A percentile compares a stretch with the other conserved stretches of the same genome.
phyloP scores from a whole-genome alignment of 1,140 invertebrate species.

The Aphidius ervi region DNA sequence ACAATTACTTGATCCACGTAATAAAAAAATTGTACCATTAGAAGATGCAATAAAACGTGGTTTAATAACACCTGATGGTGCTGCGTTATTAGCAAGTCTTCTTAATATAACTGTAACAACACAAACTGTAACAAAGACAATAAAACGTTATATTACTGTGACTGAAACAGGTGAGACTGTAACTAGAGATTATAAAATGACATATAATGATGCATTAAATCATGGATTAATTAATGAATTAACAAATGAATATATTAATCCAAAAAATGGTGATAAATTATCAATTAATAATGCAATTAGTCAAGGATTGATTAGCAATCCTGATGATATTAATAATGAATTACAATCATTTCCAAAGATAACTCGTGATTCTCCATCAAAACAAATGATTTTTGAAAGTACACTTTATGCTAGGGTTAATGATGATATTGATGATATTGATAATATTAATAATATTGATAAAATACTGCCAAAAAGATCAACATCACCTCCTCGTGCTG shows the following conservation, averaged over 20 bases:
- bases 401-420: conserved; percentile 27
- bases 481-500: conserved; percentile 42
- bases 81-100: conserved; percentile 75
- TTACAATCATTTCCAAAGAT: conserved; percentile 26
- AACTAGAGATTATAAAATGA: conserved; percentile 61
- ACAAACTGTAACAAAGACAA: conserved; percentile 77
- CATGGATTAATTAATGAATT: conserved; percentile 77
- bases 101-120: conserved; percentile 81
- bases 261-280: conserved; percentile 69
- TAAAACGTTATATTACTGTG: conserved; percentile 74
- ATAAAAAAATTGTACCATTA: conserved; percentile 72
- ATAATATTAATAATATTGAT: no score
- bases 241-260: conserved; percentile 75
- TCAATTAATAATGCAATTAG: conserved; percentile 79
- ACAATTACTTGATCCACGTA: conserved; percentile 74
- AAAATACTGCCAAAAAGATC: conserved; percentile 20
- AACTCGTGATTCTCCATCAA: conserved; percentile 29
- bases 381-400: conserved; percentile 35
- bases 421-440: conserved; percentile 18
- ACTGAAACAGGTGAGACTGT: conserved; percentile 60
- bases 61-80: conserved; percentile 81
- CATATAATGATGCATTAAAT: conserved; percentile 72
- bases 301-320: conserved; percentile 63
- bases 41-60: conserved; percentile 81
- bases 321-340: conserved; percentile 37